Evolutionary conservation across 2,113 vertebrate genomes (phyloP).

Genomic region (Echinops telfairi): DNA sequence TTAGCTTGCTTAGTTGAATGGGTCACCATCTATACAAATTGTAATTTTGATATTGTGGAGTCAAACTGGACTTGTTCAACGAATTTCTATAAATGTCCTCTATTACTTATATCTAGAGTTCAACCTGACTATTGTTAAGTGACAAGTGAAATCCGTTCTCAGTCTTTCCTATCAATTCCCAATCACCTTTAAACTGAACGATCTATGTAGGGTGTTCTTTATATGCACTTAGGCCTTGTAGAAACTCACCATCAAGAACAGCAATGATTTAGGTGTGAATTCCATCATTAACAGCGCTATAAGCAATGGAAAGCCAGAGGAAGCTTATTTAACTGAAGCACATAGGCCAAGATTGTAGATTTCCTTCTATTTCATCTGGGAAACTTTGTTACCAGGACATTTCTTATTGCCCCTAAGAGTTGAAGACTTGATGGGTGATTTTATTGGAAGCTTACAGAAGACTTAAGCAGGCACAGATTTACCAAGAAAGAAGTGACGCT

Average conservation of each 20-base stretch:
- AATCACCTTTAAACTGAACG: background rate
- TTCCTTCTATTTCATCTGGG: slow-evolving; percentile 42
- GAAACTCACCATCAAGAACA: slow-evolving; percentile 65
- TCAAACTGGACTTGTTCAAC: slow-evolving; percentile 45
- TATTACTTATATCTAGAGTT: slow-evolving; percentile 60
- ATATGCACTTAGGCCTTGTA: background rate
- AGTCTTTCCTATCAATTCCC: background rate
- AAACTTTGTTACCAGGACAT: slow-evolving; percentile 39
- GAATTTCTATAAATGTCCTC: slow-evolving; percentile 67
- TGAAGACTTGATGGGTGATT: slow-evolving; percentile 54
- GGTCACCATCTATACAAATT: slow-evolving; percentile 71
- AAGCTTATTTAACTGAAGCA: slow-evolving; percentile 71
- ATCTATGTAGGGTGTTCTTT: background rate
- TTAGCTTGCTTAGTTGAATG: slow-evolving; percentile 62
- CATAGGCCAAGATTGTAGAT: slow-evolving; percentile 52
- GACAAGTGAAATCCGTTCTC: slow-evolving; percentile 45
- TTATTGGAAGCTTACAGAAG: slow-evolving; percentile 56
- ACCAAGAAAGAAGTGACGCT: background rate
- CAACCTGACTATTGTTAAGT: background rate
- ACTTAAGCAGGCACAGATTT: slow-evolving; percentile 43
- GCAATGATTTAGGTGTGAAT: slow-evolving; percentile 62
- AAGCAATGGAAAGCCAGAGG: slow-evolving; percentile 54
- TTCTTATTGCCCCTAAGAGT: slow-evolving; percentile 49
- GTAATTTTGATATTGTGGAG: slow-evolving; percentile 63
- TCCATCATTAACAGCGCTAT: slow-evolving; percentile 50